Base-by-base conservation (phyloP, 2,797 vertebrate species). In the Enteromius unitaeniatus region DNA sequence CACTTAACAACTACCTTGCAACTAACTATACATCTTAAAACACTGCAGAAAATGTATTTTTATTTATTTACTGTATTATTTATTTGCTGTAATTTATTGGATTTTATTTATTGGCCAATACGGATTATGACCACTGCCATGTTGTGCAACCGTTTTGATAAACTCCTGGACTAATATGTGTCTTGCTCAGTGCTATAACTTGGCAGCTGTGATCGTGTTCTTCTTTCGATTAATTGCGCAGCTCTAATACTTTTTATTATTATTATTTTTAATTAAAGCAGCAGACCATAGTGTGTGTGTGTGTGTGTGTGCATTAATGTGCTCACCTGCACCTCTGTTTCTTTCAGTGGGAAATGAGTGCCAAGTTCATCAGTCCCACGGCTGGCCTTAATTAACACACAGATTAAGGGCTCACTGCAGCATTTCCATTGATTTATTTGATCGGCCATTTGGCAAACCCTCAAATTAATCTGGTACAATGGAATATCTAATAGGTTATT, bases 351-450 rank as follows among this genome's bases (percentile, higher is more conserved):
- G 31, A 60, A 68, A 31, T 4, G 49, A 84, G 40, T 58, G 60
- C 37, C 74, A 81, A 81, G 37, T 81, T 84, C 55, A 74, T 79
- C 31, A 65, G 53, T 74, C 21, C 62, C 31, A 74, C 26, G 40
- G 14, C 67, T 31, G 17, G 64, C 60, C 51, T 78, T 58, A 78
- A 81, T 87, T 77, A 74, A 77, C 58, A 31, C 72, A 49, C 34
- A 45, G 67, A 84, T 79, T 60, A 84, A 86, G 8, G 21, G 31
- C 68, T 79, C 77, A 40, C 4, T n/a, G 47, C 70, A 60, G 40
- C 74, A 78, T 23, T 1, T 3, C 10, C 81, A 69, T 79, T 67
- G 69, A 76, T 45, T 74, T 74, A 82, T 84, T 69, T 40, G 53
- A 80, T 81, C 26, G 8, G 26, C 58, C 62, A 72, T 79, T 72